A percentile compares a stretch with the other conserved stretches of the same genome.
phyloP scores from a whole-genome alignment of 2,797 vertebrate species.

The Babyrousa celebensis region DNA sequence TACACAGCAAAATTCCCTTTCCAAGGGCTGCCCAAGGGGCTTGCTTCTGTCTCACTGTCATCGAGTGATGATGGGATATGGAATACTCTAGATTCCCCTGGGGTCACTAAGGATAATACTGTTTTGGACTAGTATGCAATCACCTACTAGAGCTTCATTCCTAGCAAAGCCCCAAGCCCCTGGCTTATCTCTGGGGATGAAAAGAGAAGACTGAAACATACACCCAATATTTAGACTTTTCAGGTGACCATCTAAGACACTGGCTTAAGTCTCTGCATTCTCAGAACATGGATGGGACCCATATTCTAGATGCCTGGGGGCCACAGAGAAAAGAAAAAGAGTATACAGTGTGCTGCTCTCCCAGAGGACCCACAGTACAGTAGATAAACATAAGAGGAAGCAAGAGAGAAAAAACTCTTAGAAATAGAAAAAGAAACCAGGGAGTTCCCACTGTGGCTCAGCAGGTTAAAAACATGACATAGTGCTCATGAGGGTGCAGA shows the following conservation, averaged over 20 bases:
- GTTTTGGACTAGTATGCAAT: neutral
- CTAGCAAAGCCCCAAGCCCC: neutral
- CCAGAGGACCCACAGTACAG: neutral
- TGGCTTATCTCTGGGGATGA: neutral
- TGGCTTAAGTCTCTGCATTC: neutral
- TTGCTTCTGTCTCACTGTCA: neutral
- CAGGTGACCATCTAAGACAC: neutral
- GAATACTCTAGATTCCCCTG: neutral
- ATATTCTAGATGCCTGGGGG: neutral
- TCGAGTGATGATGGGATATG: neutral
- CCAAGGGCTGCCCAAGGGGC: neutral
- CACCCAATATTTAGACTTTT: neutral
- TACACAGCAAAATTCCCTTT: neutral
- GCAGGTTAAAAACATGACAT: too few species aligned
- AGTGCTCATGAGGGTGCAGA: too few species aligned
- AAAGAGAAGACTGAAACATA: neutral
- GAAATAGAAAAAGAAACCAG: neutral
- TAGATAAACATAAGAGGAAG: neutral
- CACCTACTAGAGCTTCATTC: neutral
- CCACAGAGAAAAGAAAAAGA: neutral
- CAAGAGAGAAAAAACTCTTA: neutral
- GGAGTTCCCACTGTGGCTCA: too few species aligned
- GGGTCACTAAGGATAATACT: neutral
- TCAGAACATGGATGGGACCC: neutral
- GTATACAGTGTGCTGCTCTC: neutral